phyloP scores from a whole-genome alignment of 2,888 invertebrate genomes.

The Pyrochroa serraticornis region DNA sequence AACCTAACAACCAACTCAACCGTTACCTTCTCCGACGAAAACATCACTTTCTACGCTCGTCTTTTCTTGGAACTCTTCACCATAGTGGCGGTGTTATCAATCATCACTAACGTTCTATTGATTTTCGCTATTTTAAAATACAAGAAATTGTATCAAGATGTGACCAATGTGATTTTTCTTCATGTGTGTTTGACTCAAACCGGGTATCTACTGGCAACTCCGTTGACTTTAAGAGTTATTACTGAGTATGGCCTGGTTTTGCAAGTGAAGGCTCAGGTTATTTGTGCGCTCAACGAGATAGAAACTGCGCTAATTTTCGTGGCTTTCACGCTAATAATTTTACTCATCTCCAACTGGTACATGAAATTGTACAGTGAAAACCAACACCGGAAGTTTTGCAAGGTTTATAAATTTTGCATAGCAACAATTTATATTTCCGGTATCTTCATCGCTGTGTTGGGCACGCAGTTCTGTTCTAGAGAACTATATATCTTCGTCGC shows the following conservation, averaged over 20 bases:
- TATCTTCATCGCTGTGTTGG: not conserved
- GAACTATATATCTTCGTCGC: constrained; percentile 1
- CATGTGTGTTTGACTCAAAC: constrained; percentile 19
- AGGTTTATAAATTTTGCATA: constrained; percentile 13
- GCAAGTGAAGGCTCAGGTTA: not conserved
- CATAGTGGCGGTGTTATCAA: constrained; percentile 5
- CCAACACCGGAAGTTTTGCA: constrained; percentile 13
- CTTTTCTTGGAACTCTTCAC: constrained; percentile 19
- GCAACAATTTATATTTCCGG: constrained; percentile 6
- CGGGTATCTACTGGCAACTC: constrained; percentile 7
- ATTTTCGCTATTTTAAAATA: constrained; percentile 22
- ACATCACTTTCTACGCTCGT: constrained; percentile 3
- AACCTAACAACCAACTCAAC: too few species aligned
- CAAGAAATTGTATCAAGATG: constrained; percentile 12
- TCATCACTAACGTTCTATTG: constrained; percentile 8
- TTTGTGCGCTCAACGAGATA: constrained; percentile 6
- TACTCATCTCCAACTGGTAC: constrained; percentile 15
- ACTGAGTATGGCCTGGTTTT: not conserved
- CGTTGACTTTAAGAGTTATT: constrained; percentile 3
- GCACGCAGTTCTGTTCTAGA: not conserved
- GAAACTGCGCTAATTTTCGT: constrained; percentile 4
- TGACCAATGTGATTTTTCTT: constrained; percentile 14
- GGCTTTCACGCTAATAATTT: constrained; percentile 5
- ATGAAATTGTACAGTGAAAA: constrained; percentile 9
- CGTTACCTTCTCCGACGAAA: too few species aligned